Conservation (phyloP, 2,797 vertebrate genomes). For the Rhinoraja longicauda region DNA sequence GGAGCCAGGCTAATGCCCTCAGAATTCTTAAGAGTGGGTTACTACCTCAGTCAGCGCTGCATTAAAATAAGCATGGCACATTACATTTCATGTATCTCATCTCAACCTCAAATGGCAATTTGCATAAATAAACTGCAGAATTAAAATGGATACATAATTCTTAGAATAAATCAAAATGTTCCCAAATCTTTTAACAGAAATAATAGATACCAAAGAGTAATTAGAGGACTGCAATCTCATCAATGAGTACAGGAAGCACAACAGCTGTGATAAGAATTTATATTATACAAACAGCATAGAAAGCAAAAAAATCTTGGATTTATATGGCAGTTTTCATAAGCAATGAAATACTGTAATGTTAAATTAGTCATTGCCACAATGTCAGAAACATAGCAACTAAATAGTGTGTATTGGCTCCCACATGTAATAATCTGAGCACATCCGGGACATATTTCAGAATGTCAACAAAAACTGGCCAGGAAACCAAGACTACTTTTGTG, state of each 20-base stretch:
- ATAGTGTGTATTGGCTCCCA: too few relatives aligned
- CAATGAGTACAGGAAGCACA: slow-evolving; percentile 24
- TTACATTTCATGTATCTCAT: slow-evolving; percentile 6
- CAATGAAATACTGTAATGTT: too few relatives aligned
- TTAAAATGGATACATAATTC: slow-evolving; percentile 29
- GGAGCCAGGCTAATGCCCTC: neutral
- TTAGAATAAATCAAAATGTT: slow-evolving; percentile 28
- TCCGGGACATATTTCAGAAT: too few relatives aligned
- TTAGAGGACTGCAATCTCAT: slow-evolving; percentile 21
- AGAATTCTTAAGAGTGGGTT: neutral
- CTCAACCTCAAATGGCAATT: neutral
- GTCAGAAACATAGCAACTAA: too few relatives aligned
- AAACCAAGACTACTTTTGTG: too few relatives aligned
- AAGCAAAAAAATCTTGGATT: too few relatives aligned
- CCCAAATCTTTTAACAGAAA: slow-evolving; percentile 13
- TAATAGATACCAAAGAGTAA: slow-evolving; percentile 20
- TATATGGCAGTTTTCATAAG: too few relatives aligned
- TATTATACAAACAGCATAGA: neutral
- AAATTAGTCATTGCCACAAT: too few relatives aligned
- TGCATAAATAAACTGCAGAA: slow-evolving; percentile 21
- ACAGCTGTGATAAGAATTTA: slow-evolving; percentile 35
- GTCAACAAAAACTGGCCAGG: too few relatives aligned
- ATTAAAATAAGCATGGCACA: neutral
- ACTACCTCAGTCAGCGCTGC: neutral
- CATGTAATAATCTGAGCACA: too few relatives aligned